Evolutionary conservation across 2,888 invertebrate species (phyloP).

Genomic region (Mantis religiosa): DNA sequence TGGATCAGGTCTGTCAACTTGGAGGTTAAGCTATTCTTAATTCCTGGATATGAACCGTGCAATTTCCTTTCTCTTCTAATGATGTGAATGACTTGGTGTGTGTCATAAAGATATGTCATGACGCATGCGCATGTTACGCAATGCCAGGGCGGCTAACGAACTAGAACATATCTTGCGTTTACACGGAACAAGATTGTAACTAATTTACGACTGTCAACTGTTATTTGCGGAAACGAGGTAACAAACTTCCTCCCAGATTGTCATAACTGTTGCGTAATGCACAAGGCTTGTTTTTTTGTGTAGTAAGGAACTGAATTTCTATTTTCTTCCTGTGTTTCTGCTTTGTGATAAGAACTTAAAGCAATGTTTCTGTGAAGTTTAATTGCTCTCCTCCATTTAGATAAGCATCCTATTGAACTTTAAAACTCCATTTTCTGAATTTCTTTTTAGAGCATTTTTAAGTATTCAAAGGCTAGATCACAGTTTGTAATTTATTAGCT

Average conservation of each 20-base stretch:
- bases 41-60: not conserved
- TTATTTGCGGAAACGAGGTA: not conserved
- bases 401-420: too few relatives aligned
- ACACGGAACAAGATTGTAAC: not conserved
- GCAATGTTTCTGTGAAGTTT: too few relatives aligned
- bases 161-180: not conserved
- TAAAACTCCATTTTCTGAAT: too few relatives aligned
- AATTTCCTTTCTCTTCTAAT: not conserved
- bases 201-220: not conserved
- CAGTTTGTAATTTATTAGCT: too few relatives aligned
- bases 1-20: not conserved
- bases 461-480: too few relatives aligned
- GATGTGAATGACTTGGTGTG: not conserved
- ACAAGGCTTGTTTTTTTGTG: too few relatives aligned
- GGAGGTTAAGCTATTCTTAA: not conserved
- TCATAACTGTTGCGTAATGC: too few relatives aligned
- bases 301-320: too few relatives aligned
- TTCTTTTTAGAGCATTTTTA: too few relatives aligned
- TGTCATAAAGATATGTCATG: not conserved
- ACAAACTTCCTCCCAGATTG: not conserved
- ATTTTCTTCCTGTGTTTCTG: too few relatives aligned
- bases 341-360: too few relatives aligned
- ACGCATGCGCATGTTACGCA: not conserved
- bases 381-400: too few relatives aligned
- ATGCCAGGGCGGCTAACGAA: not conserved